phyloP scores from a whole-genome alignment of 2,797 vertebrate species.

The Pogoniulus pusillus region DNA sequence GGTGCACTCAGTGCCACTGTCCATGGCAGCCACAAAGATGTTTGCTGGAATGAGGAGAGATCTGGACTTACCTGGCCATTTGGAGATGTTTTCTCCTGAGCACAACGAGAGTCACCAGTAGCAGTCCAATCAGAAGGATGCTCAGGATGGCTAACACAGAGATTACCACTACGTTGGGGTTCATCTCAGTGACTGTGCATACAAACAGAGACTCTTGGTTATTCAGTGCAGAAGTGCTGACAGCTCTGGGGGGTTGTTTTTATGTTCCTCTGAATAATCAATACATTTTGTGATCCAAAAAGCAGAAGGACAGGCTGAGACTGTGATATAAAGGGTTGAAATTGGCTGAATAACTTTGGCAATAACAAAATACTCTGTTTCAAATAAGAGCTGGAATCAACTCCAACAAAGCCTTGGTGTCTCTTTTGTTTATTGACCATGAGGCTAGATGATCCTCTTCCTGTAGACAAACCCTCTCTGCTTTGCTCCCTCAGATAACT shows the following conservation, averaged over 20 bases:
- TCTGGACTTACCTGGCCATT: conserved; percentile 84
- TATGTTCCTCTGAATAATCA: not conserved
- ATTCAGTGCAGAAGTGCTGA: not conserved
- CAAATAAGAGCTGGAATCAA: not conserved
- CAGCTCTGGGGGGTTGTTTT: not conserved
- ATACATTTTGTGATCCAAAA: not conserved
- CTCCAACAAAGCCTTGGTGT: not conserved
- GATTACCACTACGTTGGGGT: conserved; percentile 91
- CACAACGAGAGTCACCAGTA: conserved; percentile 89
- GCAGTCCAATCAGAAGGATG: conserved; percentile 86
- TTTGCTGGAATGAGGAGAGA: not conserved
- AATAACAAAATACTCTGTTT: not conserved
- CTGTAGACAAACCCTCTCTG: too few relatives aligned
- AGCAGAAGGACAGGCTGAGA: not conserved
- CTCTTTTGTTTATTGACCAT: not conserved
- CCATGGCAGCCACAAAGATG: too few relatives aligned
- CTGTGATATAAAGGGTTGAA: not conserved
- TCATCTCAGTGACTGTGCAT: conserved; percentile 88
- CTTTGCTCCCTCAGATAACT: not conserved
- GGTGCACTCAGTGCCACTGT: too few relatives aligned
- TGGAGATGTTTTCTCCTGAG: conserved; percentile 93
- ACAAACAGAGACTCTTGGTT: conserved; percentile 21
- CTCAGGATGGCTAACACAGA: conserved; percentile 91
- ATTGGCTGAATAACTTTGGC: not conserved
- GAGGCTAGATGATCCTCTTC: not conserved